Conservation (phyloP, 2,888 invertebrate species). For the Cyclophora punctaria region DNA sequence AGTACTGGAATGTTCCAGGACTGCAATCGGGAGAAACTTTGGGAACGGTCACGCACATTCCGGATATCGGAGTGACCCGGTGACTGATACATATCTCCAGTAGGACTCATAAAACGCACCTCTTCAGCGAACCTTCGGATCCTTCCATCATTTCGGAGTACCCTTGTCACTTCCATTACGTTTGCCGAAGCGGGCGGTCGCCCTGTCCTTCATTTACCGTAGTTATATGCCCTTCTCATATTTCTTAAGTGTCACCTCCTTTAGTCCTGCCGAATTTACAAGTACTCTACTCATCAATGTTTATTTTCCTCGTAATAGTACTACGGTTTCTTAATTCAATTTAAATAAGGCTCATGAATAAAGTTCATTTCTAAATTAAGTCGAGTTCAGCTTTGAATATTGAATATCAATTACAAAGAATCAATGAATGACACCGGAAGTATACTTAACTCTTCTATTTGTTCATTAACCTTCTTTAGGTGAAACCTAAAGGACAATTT, state of each 20-base stretch:
- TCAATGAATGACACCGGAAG: background rate
- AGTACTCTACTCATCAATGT: constrained; percentile 22
- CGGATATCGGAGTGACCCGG: constrained; percentile 36
- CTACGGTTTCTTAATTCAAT: too few relatives aligned
- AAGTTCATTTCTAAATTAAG: too few relatives aligned
- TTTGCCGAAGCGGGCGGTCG: constrained; percentile 47
- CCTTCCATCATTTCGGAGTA: constrained; percentile 64
- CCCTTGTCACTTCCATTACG: constrained; percentile 72
- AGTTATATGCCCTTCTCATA: constrained; percentile 65
- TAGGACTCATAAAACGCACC: constrained; percentile 53
- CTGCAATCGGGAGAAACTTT: constrained; percentile 10
- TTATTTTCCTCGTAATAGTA: background rate
- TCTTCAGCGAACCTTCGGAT: constrained; percentile 50
- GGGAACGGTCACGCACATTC: constrained; percentile 22
- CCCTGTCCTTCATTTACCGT: constrained; percentile 61
- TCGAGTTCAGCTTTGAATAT: too few relatives aligned
- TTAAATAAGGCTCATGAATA: too few relatives aligned
- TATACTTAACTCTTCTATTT: background rate
- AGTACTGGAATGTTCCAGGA: constrained; percentile 7
- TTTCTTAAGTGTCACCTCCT: constrained; percentile 55
- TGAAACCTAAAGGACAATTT: too few relatives aligned
- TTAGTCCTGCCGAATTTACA: constrained; percentile 41
- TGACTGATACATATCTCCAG: constrained; percentile 51
- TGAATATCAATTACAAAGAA: too few relatives aligned
- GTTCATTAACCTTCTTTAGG: too few relatives aligned